Base-by-base conservation (phyloP, 2,113 vertebrate species). In the Regulus satrapa region DNA sequence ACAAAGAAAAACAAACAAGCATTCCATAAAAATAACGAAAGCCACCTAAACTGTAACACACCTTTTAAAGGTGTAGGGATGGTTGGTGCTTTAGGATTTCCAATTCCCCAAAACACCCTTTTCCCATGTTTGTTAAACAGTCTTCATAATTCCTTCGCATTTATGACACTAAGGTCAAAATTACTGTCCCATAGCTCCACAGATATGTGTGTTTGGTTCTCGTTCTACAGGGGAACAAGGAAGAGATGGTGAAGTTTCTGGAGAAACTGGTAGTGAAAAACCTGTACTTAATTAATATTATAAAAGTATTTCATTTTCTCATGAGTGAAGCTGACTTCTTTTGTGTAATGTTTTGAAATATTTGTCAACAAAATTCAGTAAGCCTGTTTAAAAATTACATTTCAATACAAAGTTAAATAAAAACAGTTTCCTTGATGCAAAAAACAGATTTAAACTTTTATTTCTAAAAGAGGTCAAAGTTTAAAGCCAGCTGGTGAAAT, bases 1-100 rank as follows among this genome's bases (percentile, higher is more conserved):
- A 8, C 0, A 4, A 31, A 52, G 8, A 1, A 38, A 85, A 77
- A 66, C 1, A 24, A 36, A n/a, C n/a, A n/a, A 3, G 9, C 7
- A 34, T 36, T 43, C 25, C 28, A 29, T 29, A 48, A 56, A 54
- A 63, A 32, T 9, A 40, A 23, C 2, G 14, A 49, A 77, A 74
- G 28, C 9, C 34, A 20, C 8, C 45, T 55, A 5, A 58, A 29
- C 9, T 9, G 49, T 29, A 26, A 48, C 18, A 32, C 2, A 3
- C 10, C 13, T 58, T 67, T 28, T 63, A 77, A 76, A 41, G 8
- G n/a, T 17, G 18, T 18, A 43, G 71, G 48, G 38, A 36, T 4
- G 5, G 21, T 1, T 48, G 31, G 8, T 1, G 3, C 19, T 87
- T 54, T 32, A 31, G 46, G 51, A 67, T 41, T 67, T 72, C 56